Base-by-base conservation (phyloP, 2,888 invertebrate species). In the Noctua fimbriata region DNA sequence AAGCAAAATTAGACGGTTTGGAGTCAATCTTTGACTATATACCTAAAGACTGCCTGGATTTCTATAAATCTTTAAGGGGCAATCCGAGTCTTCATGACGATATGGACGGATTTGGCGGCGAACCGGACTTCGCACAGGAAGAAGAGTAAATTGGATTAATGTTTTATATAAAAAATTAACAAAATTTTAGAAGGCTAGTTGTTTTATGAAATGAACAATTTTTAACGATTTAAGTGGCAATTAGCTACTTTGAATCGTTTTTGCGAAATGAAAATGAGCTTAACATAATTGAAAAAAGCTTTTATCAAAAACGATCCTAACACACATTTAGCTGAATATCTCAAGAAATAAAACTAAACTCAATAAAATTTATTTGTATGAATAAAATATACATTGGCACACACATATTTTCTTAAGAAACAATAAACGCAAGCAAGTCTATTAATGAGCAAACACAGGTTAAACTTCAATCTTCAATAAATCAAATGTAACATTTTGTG, bases 11-110 rank as follows among this genome's bases (percentile, higher is more conserved):
- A 63, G 82, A 78, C 12, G 83, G 83, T 77, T 77, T 85, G 58
- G 66, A 78, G 73, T 80, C 78, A 70, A 78, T 80, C 58, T 84
- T 78, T 73, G 76, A 84, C 75, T 80, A 73, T 52, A 84, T 84
- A 32, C 84, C 81, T 58, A 82, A 78, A 80, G 80, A 82, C 55
- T 80, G 84, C 76, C 70, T 82, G 44, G 60, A 73, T 79, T 80
- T 82, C 58, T 82, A 84, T 78, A 79, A 82, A 78, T 79, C 82
- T 74, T 65, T 82, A 55, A 71, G 65, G 52, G 77, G 74, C 21
- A 70, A 78, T 74, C 55, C 41, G 47, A 74, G 74, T 58, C 66
- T 74, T 81, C 14, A 28, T 52, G 75, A 75, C 67, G 78, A 81
- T 78, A 75, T 81, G 9, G 77, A 78, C 41, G 81, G 77, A 5